Base-by-base conservation (phyloP, 2,113 vertebrate genomes). In the Saguinus imperator region DNA sequence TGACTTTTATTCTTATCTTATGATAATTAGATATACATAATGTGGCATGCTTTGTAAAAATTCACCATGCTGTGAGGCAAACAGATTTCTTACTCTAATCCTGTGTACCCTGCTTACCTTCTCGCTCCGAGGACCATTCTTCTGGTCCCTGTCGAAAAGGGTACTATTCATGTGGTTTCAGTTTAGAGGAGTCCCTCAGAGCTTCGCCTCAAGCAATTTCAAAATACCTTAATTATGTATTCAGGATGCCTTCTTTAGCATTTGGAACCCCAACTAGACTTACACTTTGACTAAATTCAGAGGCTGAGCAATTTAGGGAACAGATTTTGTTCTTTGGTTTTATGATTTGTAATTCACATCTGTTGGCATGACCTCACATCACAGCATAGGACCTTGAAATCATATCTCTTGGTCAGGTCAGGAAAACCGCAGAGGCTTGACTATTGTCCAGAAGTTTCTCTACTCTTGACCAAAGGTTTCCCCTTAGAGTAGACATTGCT, bases 301-400 rank as follows among this genome's bases (percentile, higher is more conserved):
- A 80, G 52, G 50, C 29, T 75, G 37, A 18, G 23, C 12, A 68
- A 8, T 43, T 48, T 81, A 87, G 32, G 37, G 50, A 73, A 43
- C 23, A 82, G 21, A 35, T 50, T 94, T 76, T 94, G 8, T 94
- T 55, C 61, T 87, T 88, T 82, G 50, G 13, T 68, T 91, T 95
- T 50, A 57, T 21, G 58, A 18, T 85, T 79, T 79, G 68, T 72
- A 55, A 81, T 43, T 82, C 81, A 6, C 3, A 68, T 17, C 64
- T 89, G 10, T 91, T 91, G 52, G 50, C 23, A 1, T 82, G 73
- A 70, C 32, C 40, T 93, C 61, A 61, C 12, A 77, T 43, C 48
- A 75, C 43, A 50, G 17, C 3, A 0, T 52, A 76, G 45, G 76
- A 66, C 4, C 16, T 58, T 4, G 35, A 88, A 86, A 73, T 45